Conservation (phyloP, 2,113 vertebrate genomes). For the Trichomycterus rosablanca region DNA sequence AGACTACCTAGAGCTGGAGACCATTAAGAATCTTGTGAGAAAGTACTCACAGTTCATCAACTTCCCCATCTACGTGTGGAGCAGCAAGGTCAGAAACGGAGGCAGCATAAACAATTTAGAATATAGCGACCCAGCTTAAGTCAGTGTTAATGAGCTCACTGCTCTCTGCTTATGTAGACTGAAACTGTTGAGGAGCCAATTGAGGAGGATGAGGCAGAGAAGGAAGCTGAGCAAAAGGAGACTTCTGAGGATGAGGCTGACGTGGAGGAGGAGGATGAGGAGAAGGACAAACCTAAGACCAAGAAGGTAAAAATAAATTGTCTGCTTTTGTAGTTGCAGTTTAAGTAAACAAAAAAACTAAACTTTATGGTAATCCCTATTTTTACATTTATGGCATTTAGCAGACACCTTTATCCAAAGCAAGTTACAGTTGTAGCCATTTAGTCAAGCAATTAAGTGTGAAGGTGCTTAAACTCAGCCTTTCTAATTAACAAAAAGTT, state of each 20-base stretch:
- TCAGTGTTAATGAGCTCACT: neutral
- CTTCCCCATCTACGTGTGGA: conserved; percentile 98
- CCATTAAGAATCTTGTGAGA: conserved; percentile 93
- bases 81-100: conserved; percentile 83
- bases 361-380: too few species aligned
- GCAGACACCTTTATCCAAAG: too few species aligned
- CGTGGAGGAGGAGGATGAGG: conserved; percentile 91
- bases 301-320: conserved; percentile 75
- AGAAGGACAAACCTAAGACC: conserved; percentile 91
- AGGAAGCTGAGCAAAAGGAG: conserved; percentile 80
- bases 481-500: too few species aligned
- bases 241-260: conserved; percentile 88
- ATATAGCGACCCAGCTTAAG: neutral
- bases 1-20: conserved; percentile 95
- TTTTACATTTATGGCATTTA: too few species aligned
- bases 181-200: conserved; percentile 93
- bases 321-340: too few species aligned
- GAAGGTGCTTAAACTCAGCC: too few species aligned
- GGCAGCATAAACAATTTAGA: neutral
- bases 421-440: too few species aligned
- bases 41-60: conserved; percentile 99
- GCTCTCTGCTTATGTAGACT: conserved; percentile 69
- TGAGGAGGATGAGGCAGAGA: conserved; percentile 83
- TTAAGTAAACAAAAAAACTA: too few species aligned
- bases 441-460: too few species aligned